Conservation (phyloP, 30 jellyfish, hydroid and myxozoan species). For the Aurelia aurita region DNA sequence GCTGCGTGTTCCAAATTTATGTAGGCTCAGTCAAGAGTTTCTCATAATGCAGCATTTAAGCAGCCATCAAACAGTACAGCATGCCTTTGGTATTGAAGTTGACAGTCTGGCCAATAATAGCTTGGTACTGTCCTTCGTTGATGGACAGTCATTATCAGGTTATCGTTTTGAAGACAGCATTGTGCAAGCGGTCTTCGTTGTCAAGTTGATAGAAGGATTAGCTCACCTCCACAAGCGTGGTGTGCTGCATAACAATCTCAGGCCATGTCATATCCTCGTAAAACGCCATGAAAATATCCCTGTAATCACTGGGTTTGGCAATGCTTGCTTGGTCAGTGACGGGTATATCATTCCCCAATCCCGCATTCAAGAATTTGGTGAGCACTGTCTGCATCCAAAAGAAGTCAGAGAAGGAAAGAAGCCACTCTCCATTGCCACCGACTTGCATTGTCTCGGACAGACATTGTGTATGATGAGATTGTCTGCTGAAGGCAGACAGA, state of each 20-base stretch:
- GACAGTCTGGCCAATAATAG: too few relatives aligned
- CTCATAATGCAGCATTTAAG: background rate
- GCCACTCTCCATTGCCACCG: conserved; percentile 11
- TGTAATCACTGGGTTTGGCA: conserved; percentile 20
- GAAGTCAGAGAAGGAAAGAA: conserved; percentile 19
- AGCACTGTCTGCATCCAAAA: background rate
- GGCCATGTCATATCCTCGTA: conserved; percentile 18
- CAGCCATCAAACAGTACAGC: too few relatives aligned
- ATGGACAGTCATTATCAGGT: background rate
- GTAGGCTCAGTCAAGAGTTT: background rate
- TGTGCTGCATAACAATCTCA: conserved; percentile 21
- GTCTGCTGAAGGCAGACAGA: background rate
- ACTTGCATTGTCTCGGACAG: conserved; percentile 15
- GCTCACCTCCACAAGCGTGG: conserved; percentile 24
- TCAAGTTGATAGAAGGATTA: background rate
- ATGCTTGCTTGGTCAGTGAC: conserved; percentile 11
- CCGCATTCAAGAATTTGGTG: conserved; percentile 19
- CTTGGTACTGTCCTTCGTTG: too few relatives aligned
- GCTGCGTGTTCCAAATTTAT: background rate
- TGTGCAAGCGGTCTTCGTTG: background rate
- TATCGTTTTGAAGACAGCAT: background rate
- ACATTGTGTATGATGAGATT: background rate
- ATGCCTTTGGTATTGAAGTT: too few relatives aligned
- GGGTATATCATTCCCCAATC: conserved; percentile 7
- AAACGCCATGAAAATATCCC: background rate